Base-by-base conservation (phyloP, 2,797 vertebrate genomes). In the Gymnoscopelus braueri region DNA sequence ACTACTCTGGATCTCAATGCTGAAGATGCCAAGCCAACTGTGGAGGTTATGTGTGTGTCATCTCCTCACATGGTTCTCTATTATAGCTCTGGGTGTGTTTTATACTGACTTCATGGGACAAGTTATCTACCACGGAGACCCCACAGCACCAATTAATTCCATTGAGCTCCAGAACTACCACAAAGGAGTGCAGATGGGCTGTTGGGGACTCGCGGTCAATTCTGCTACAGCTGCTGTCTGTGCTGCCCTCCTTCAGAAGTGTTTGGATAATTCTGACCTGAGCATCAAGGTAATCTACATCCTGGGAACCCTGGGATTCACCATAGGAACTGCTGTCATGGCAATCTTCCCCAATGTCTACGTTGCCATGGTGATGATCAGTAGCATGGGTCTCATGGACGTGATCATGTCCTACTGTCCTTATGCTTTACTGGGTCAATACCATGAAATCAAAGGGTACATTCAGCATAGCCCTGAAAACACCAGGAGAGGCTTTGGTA, bases 331-430 rank as follows among this genome's bases (percentile, higher is more conserved):
- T 0, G 96, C 96, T 0, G 83, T 96, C 61, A 99, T 99, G 97
- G 95, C 95, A 1, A 94, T 98, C 71, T 97, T 99, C 70, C 94
- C 96, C 53, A 96, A 98, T 1, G 95, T 99, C n/a, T 98, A 98
- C 0, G 93, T 99, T 55, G 93, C 95, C 77, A 98, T 98, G 96
- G 87, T 95, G 58, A 97, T 96, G 96, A 96, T 99, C 90, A 97
- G 97, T 90, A 95, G 93, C 0, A 99, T 99, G 98, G 98, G 98
- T 52, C 79, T 98, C 14, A 94, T 98, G 72, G 98, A 95, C 11
- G 96, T 98, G 96, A 98, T 97, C 81, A 97, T 98, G 79, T 98
- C 97, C 70, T 99, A 99, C 90, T 99, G 98, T 83, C 97, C 98
- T 0, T 99, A 99, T 0, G 96, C 97, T 0, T 95, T 99, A 82